Conservation (phyloP, 1,140 invertebrate genomes). For the Caenorhabditis briggsae region DNA sequence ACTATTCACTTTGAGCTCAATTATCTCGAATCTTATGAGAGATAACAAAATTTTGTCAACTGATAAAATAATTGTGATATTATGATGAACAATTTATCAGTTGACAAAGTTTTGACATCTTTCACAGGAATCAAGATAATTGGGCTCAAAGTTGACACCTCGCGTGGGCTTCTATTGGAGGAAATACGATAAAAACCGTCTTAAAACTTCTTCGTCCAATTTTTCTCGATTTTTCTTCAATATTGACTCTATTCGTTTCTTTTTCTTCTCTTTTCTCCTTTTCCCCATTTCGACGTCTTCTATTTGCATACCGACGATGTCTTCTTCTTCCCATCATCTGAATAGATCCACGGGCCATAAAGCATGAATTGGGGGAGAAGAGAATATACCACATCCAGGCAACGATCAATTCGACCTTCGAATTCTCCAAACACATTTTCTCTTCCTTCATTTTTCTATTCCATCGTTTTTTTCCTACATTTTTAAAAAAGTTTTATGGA, state of each 20-base stretch:
- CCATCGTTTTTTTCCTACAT: neutral
- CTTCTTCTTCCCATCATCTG: conserved; percentile 27
- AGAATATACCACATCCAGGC: conserved; percentile 16
- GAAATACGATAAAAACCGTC: neutral
- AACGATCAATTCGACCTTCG: conserved; percentile 40
- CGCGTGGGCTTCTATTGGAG: no score
- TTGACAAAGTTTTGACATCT: no score
- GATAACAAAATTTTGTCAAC: no score
- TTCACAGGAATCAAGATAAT: no score
- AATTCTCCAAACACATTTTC: conserved; percentile 35
- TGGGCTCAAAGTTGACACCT: no score
- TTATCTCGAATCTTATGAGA: no score
- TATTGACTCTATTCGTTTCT: conserved; percentile 18
- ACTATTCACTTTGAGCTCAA: no score
- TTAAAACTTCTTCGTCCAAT: neutral
- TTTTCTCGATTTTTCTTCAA: conserved; percentile 3
- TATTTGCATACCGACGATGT: conserved; percentile 39
- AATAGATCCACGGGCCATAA: conserved; percentile 50
- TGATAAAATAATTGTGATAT: no score
- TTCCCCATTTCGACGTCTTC: conserved; percentile 23
- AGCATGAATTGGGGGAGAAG: conserved; percentile 26
- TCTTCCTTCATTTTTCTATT: neutral
- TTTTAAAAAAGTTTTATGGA: neutral
- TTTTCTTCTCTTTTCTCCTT: neutral
- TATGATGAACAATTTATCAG: no score